phyloP scores from a whole-genome alignment of 2,797 vertebrate species.

The Acestrorhynchus altus region DNA sequence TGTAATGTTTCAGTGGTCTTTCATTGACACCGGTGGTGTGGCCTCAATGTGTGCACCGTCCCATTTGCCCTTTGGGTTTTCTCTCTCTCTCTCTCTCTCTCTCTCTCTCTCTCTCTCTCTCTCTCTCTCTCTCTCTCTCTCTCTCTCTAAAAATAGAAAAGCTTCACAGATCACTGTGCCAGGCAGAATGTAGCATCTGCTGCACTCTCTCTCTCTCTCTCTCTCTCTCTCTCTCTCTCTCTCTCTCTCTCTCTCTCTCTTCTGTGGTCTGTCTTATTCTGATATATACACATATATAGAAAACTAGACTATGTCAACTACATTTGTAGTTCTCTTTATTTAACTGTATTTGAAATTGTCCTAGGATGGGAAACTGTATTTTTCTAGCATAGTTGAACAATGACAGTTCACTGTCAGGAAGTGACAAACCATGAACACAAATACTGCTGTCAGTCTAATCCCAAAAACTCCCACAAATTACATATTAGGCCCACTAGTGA shows the following conservation, averaged over 20 bases:
- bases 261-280: neutral
- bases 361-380: too few relatives aligned
- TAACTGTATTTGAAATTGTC: too few relatives aligned
- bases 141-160: conserved; percentile 75
- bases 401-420: too few relatives aligned
- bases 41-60: conserved; percentile 4
- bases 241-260: conserved; percentile 27
- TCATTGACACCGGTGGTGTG: neutral
- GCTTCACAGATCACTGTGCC: conserved; percentile 77
- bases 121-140: conserved; percentile 15
- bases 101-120: neutral
- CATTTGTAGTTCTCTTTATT: too few relatives aligned
- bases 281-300: too few relatives aligned
- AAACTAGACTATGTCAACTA: too few relatives aligned
- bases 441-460: too few relatives aligned
- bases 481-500: too few relatives aligned
- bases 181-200: conserved; percentile 81
- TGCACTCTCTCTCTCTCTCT: conserved; percentile 56
- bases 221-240: conserved; percentile 47
- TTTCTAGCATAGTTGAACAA: too few relatives aligned
- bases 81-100: neutral
- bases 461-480: too few relatives aligned
- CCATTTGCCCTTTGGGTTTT: neutral
- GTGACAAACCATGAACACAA: too few relatives aligned
- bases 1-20: conserved; percentile 8